phyloP scores from a whole-genome alignment of 2,113 vertebrate genomes.

The Carassius auratus region DNA sequence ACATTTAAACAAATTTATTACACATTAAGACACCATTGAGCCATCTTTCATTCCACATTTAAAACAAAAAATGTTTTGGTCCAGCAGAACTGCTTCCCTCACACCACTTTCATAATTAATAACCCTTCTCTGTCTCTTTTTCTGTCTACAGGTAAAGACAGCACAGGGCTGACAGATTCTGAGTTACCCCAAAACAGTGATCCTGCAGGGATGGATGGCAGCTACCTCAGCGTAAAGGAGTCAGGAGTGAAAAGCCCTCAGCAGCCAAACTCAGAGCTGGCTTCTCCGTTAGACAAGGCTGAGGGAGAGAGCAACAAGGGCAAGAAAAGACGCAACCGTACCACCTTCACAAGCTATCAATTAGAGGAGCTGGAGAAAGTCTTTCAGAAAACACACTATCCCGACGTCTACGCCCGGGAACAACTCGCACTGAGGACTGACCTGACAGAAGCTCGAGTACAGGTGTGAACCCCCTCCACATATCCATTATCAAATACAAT shows the following conservation, averaged over 20 bases:
- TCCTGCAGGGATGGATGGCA: conserved; percentile 88
- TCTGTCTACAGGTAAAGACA: conserved; percentile 84
- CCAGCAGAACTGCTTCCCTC: not conserved
- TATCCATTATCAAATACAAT: not conserved
- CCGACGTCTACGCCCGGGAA: conserved; percentile 95
- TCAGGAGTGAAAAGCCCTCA: conserved; percentile 78
- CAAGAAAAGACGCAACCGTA: conserved; percentile 95
- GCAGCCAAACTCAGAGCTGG: conserved; percentile 80
- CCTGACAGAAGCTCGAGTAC: conserved; percentile 94
- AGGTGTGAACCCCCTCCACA: conserved; percentile 76
- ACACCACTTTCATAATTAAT: not conserved
- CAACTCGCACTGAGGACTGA: conserved; percentile 98
- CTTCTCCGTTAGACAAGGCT: conserved; percentile 86
- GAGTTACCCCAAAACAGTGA: conserved; percentile 85
- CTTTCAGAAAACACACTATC: conserved; percentile 99
- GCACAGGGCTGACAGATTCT: conserved; percentile 82
- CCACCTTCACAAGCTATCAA: conserved; percentile 99
- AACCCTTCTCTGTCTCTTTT: conserved; percentile 14
- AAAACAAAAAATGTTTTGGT: not conserved
- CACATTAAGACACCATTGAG: not conserved
- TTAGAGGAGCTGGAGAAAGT: conserved; percentile 98
- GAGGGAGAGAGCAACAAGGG: conserved; percentile 97
- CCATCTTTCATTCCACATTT: not conserved
- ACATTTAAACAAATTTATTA: too few relatives aligned
- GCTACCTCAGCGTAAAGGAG: conserved; percentile 89